A percentile compares a stretch with the other conserved stretches of the same genome.
phyloP scores from a whole-genome alignment of 2,113 vertebrate species.

The Mionectes macconnelli region DNA sequence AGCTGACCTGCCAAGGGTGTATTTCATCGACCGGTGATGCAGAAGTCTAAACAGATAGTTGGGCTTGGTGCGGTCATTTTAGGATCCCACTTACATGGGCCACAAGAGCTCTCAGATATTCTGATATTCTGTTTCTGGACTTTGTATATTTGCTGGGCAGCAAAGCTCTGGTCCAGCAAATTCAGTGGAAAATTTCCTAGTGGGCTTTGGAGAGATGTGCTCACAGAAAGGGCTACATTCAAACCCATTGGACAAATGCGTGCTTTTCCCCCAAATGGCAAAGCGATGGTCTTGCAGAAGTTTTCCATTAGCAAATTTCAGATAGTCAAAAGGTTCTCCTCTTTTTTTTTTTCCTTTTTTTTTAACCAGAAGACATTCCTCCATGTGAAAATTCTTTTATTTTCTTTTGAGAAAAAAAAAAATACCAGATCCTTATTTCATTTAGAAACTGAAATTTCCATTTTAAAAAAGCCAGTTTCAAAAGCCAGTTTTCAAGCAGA shows the following conservation, averaged over 20 bases:
- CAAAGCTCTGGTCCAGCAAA: neutral
- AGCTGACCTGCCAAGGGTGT: neutral
- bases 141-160: neutral
- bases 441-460: slow-evolving; percentile 31
- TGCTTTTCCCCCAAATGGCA: neutral
- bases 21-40: neutral
- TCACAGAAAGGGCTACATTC: neutral
- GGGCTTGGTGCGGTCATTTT: neutral
- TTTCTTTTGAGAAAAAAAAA: neutral
- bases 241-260: neutral
- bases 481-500: slow-evolving; percentile 16
- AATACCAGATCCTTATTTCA: neutral
- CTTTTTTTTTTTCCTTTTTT: neutral
- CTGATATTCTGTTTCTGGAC: neutral
- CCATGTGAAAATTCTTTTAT: neutral
- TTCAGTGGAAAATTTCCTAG: neutral
- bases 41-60: neutral
- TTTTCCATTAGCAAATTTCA: slow-evolving; percentile 1
- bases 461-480: slow-evolving; percentile 35
- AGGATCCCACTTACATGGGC: neutral
- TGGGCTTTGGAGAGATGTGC: neutral
- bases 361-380: neutral
- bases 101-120: neutral
- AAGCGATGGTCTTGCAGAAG: slow-evolving; percentile 11
- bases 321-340: neutral